Percentiles rank a stretch among this genome's conserved stretches.
Evolutionary conservation across 1,140 invertebrate genomes (phyloP).

Genomic region (Bombus vancouverensis): DNA sequence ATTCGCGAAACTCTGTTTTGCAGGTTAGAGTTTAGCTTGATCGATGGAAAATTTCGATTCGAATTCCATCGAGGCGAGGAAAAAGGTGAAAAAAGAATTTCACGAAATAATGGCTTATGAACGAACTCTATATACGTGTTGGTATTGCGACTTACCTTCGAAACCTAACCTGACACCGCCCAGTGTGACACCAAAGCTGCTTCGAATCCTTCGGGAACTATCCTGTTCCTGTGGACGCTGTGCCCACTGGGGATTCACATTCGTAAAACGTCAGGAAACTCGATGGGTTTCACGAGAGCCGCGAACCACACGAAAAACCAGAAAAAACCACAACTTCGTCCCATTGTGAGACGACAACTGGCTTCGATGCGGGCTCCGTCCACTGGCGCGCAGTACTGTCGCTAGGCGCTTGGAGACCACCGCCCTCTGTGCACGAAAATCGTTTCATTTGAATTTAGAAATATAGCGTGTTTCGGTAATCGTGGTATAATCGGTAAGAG

Average conservation of each 20-base stretch:
- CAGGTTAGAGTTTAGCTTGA: neutral
- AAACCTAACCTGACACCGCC: constrained; percentile 70
- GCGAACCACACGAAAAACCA: constrained; percentile 41
- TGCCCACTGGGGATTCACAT: neutral
- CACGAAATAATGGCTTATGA: constrained; percentile 20
- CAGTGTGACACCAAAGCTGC: constrained; percentile 21
- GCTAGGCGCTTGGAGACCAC: neutral
- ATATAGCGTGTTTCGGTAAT: too few species aligned
- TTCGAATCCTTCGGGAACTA: neutral
- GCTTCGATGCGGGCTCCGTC: constrained; percentile 45
- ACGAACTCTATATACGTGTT: constrained; percentile 26
- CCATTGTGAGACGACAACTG: constrained; percentile 58
- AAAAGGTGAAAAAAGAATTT: neutral
- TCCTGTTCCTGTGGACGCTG: neutral
- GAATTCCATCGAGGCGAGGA: neutral
- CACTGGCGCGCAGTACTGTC: constrained; percentile 48
- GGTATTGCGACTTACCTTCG: constrained; percentile 57
- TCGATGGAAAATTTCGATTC: neutral
- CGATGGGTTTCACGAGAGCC: constrained; percentile 13
- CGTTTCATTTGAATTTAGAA: neutral
- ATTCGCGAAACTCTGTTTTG: neutral
- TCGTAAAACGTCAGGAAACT: neutral
- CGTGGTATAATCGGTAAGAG: too few species aligned
- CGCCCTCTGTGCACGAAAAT: neutral
- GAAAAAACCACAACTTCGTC: constrained; percentile 51